Conservation (phyloP, 2,113 vertebrate genomes). For the Protobothrops flavoviridis region DNA sequence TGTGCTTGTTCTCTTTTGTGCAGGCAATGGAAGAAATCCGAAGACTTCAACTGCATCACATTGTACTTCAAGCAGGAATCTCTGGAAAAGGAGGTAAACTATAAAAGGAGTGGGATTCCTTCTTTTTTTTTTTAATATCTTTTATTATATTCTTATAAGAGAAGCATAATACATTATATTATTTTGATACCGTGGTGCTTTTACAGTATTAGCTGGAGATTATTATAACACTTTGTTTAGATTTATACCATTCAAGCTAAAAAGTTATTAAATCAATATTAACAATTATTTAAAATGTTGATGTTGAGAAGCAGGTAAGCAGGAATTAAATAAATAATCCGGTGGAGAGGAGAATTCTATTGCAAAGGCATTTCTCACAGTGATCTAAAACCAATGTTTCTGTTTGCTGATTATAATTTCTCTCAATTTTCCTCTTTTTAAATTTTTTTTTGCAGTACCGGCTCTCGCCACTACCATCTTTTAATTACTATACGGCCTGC, state of each 20-base stretch:
- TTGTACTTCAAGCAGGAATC: conserved; percentile 66
- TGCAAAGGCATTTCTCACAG: background rate
- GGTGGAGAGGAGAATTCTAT: background rate
- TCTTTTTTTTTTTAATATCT: background rate
- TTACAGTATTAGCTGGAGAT: background rate
- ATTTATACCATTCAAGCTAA: background rate
- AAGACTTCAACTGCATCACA: conserved; percentile 69
- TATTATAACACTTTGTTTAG: background rate
- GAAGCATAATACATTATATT: background rate
- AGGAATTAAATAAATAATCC: background rate
- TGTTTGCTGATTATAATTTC: background rate
- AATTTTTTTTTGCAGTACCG: conserved; percentile 72
- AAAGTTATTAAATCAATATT: background rate
- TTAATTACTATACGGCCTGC: conserved; percentile 79
- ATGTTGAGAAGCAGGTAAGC: background rate
- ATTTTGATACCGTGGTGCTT: background rate
- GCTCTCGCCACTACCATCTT: conserved; percentile 70
- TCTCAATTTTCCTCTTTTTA: background rate
- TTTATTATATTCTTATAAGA: background rate
- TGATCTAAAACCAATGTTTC: background rate
- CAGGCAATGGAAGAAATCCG: conserved; percentile 71
- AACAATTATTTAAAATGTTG: background rate
- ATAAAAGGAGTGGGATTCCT: background rate
- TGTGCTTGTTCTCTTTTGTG: background rate
- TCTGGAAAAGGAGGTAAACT: conserved; percentile 69